Percentiles rank a stretch among this genome's conserved stretches.
These are phyloP conservation scores for Macropis europaea DNA, from an alignment of 2,888 invertebrate genomes.

Conservation along the genomic window DNA sequence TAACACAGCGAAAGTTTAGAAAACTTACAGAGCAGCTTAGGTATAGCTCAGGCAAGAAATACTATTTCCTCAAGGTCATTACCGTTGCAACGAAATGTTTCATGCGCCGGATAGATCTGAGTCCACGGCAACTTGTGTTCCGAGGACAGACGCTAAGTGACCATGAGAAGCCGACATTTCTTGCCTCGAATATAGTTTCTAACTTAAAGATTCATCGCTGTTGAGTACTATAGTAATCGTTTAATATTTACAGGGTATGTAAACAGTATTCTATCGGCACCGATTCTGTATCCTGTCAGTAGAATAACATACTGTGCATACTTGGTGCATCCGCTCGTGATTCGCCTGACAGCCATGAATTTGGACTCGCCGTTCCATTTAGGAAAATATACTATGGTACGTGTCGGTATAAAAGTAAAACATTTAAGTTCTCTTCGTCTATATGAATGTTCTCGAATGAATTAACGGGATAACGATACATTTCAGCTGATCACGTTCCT, in stretches of 20 bases:
- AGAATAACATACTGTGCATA: conserved; percentile 94
- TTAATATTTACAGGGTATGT: conserved; percentile 81
- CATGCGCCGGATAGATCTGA: background rate
- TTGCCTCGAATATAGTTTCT: background rate
- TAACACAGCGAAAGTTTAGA: too few relatives aligned
- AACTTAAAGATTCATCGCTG: background rate
- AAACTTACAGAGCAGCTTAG: too few relatives aligned
- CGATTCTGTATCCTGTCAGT: conserved; percentile 91
- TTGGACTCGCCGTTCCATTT: conserved; percentile 91
- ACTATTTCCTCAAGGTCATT: too few relatives aligned
- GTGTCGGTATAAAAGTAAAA: background rate
- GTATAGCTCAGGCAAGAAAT: too few relatives aligned
- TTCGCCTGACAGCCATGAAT: conserved; percentile 89
- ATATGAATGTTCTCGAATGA: background rate
- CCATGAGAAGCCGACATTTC: too few relatives aligned
- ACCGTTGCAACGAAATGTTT: background rate
- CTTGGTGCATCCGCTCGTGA: conserved; percentile 90
- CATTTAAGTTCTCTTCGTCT: background rate
- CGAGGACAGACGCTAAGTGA: too few relatives aligned
- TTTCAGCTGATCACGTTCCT: conserved; percentile 88
- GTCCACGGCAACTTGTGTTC: too few relatives aligned
- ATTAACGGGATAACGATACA: background rate
- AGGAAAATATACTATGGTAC: conserved; percentile 88
- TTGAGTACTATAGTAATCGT: background rate
- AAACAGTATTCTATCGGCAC: conserved; percentile 87